Percentiles rank a stretch among this genome's conserved stretches.
These are phyloP conservation scores for Subacronicta megacephala DNA, from an alignment of 2,888 invertebrate species.

Conservation along the genomic window DNA sequence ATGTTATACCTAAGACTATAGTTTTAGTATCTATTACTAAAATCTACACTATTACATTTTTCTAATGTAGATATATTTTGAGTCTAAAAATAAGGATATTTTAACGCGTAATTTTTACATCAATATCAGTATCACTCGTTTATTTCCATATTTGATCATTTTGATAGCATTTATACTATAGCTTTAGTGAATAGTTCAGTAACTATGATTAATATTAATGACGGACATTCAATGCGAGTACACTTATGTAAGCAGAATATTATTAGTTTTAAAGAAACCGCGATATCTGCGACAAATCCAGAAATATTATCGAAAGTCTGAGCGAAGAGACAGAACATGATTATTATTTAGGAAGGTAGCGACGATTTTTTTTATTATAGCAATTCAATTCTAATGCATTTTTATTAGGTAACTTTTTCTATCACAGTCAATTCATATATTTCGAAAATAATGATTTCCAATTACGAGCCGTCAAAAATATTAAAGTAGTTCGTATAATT, in stretches of 20 bases:
- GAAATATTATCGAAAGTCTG: constrained; percentile 8
- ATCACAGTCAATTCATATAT: constrained; percentile 72
- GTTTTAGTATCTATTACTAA: constrained; percentile 40
- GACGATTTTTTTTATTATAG: constrained; percentile 23
- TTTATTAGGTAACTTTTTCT: constrained; percentile 71
- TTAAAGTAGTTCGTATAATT: constrained; percentile 66
- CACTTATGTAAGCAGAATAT: constrained; percentile 13
- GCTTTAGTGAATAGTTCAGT: constrained; percentile 51
- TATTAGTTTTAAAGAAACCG: constrained; percentile 6
- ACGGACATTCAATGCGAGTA: constrained; percentile 71
- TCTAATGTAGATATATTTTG: constrained; percentile 76
- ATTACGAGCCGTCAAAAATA: constrained; percentile 74
- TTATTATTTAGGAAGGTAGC: constrained; percentile 20
- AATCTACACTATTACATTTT: constrained; percentile 63
- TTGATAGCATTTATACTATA: constrained; percentile 58
- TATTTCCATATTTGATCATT: constrained; percentile 59
- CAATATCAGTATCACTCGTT: constrained; percentile 73
- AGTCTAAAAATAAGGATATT: constrained; percentile 82
- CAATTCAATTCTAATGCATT: constrained; percentile 70
- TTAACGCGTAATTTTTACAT: constrained; percentile 67
- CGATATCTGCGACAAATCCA: constrained; percentile 12
- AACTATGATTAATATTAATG: constrained; percentile 72
- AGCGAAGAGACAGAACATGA: constrained; percentile 11
- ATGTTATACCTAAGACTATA: too few species aligned
- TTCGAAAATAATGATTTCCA: constrained; percentile 50